Percentiles rank a stretch among this genome's conserved stretches.
Evolutionary conservation across 2,797 vertebrate genomes (phyloP).

Genomic region (Channa striata): DNA sequence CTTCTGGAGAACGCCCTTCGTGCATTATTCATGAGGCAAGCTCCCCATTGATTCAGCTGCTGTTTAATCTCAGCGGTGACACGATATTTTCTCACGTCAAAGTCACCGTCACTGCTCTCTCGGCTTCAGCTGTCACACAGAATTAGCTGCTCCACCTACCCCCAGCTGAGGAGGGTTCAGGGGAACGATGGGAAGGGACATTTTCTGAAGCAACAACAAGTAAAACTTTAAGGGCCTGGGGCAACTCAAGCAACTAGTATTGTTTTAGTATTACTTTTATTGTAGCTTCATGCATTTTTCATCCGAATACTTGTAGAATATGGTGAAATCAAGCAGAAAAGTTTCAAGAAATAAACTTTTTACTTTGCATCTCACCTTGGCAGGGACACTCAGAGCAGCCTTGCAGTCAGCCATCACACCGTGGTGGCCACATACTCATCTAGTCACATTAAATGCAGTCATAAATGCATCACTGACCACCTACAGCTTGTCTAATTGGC

Average conservation of each 20-base stretch:
- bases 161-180: constrained; percentile 46
- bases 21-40: constrained; percentile 66
- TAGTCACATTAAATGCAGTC: constrained; percentile 25
- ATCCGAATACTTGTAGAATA: neutral
- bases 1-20: constrained; percentile 61
- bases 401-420: constrained; percentile 9
- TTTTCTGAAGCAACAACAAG: constrained; percentile 25
- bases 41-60: constrained; percentile 72
- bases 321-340: neutral
- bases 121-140: constrained; percentile 57
- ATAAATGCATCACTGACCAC: constrained; percentile 42
- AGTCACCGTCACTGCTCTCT: constrained; percentile 62
- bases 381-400: neutral
- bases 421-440: constrained; percentile 24
- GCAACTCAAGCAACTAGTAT: constrained; percentile 12
- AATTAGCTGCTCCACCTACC: constrained; percentile 58
- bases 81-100: constrained; percentile 69
- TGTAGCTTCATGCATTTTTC: neutral
- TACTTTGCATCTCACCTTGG: constrained; percentile 8
- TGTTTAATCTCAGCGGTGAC: constrained; percentile 77
- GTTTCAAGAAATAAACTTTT: constrained; percentile 15
- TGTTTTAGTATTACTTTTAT: neutral
- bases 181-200: constrained; percentile 36
- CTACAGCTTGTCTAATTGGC: constrained; percentile 69
- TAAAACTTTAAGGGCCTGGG: constrained; percentile 16